These are phyloP conservation scores for Palythoa caribaeorum DNA, from an alignment of 92 coral and sea anemone species.

Conservation along the genomic window DNA sequence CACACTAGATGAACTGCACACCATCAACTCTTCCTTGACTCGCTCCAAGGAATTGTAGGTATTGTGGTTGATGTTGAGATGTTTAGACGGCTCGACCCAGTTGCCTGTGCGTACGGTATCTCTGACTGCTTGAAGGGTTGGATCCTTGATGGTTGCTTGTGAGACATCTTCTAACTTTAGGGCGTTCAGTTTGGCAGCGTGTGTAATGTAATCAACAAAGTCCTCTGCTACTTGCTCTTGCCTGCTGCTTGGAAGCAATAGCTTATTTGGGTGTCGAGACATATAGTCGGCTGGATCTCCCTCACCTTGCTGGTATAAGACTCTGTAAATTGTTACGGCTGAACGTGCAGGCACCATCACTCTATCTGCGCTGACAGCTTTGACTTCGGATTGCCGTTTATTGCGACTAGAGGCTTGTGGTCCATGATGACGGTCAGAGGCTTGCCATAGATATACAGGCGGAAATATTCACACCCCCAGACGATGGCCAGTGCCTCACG, in stretches of 20 bases:
- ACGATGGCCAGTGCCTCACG: constrained; percentile 42
- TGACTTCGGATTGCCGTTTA: constrained; percentile 51
- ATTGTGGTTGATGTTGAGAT: background rate
- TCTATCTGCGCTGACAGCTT: background rate
- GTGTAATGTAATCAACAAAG: too few relatives aligned
- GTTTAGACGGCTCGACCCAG: background rate
- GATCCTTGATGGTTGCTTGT: constrained; percentile 6
- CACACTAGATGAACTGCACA: background rate
- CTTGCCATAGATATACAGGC: constrained; percentile 59
- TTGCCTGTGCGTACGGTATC: constrained; percentile 17
- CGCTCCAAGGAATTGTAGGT: background rate
- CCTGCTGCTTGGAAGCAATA: constrained; percentile 33
- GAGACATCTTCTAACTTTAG: constrained; percentile 11
- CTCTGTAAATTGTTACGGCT: constrained; percentile 32
- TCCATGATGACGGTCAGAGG: constrained; percentile 60
- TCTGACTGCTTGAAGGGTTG: constrained; percentile 26
- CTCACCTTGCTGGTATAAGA: constrained; percentile 45
- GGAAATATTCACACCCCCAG: constrained; percentile 58
- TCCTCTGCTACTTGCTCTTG: constrained; percentile 63
- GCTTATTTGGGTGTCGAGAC: constrained; percentile 52
- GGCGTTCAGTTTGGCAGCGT: constrained; percentile 51
- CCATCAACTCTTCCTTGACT: constrained; percentile 57
- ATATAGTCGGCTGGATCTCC: constrained; percentile 37
- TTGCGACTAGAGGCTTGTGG: constrained; percentile 68
- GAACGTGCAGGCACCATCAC: too few relatives aligned